phyloP scores from a whole-genome alignment of 2,797 vertebrate genomes.

The Mormyrus proboscirostris region DNA sequence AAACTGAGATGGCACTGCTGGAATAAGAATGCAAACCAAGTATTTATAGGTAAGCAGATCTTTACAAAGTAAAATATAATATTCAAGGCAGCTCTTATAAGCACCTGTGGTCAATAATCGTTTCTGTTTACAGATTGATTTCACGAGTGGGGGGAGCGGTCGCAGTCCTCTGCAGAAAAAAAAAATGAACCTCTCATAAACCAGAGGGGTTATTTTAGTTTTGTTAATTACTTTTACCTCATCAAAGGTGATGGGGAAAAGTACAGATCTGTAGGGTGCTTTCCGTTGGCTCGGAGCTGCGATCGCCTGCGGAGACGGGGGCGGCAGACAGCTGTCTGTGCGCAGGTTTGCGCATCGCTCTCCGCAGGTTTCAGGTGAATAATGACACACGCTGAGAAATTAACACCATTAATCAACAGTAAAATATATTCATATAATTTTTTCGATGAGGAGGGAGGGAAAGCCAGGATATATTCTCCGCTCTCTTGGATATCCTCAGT shows the following conservation, averaged over 20 bases:
- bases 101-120: constrained; percentile 14
- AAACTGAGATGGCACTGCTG: background rate
- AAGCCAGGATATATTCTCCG: background rate
- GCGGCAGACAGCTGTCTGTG: background rate
- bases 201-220: background rate
- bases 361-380: constrained; percentile 43
- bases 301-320: background rate
- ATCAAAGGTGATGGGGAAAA: background rate
- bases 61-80: constrained; percentile 26
- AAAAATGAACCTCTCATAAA: background rate
- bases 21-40: background rate
- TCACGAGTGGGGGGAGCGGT: background rate
- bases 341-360: background rate
- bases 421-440: constrained; percentile 7
- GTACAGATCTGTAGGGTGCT: background rate
- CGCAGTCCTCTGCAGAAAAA: background rate
- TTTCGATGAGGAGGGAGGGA: background rate
- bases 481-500: background rate
- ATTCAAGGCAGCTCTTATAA: constrained; percentile 22
- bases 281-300: background rate
- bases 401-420: constrained; percentile 55
- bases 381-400: constrained; percentile 63
- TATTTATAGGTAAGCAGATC: background rate
- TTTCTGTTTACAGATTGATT: background rate
- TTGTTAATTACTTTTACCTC: background rate